Conservation (phyloP, 2,113 vertebrate genomes). For the Planiliza haematocheilus region DNA sequence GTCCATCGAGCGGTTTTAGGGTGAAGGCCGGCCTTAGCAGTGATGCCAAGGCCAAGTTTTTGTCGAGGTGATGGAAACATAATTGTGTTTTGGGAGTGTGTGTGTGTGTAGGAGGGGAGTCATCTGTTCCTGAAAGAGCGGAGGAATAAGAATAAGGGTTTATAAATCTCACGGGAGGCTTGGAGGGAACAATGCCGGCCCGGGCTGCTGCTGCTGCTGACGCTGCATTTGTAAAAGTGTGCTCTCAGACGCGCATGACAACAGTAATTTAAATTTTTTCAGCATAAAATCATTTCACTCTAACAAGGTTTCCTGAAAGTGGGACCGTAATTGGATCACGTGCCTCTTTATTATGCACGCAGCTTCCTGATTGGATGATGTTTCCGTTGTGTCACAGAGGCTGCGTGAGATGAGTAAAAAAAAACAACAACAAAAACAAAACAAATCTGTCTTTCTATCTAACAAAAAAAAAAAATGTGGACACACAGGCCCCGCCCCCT, state of each 20-base stretch:
- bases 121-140: slow-evolving; percentile 55
- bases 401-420: background rate
- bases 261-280: no score
- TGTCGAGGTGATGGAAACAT: background rate
- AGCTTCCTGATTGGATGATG: background rate
- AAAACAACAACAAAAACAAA: background rate
- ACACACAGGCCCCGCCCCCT: slow-evolving; percentile 43
- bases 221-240: slow-evolving; percentile 29
- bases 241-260: background rate
- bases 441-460: no score
- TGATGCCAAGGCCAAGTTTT: no score
- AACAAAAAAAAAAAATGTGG: no score
- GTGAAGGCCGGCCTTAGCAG: background rate
- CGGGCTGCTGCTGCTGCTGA: no score
- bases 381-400: background rate
- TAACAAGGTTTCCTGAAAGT: background rate
- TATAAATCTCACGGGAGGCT: slow-evolving; percentile 34
- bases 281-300: no score
- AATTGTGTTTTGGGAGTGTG: no score
- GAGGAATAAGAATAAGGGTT: slow-evolving; percentile 43
- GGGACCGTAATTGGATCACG: background rate
- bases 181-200: slow-evolving; percentile 10
- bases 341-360: background rate
- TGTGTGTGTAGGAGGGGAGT: slow-evolving; percentile 26
- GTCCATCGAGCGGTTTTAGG: no score